A percentile compares a stretch with the other conserved stretches of the same genome.
phyloP scores from a whole-genome alignment of 2,113 vertebrate genomes.

The Toxotes jaculatrix region DNA sequence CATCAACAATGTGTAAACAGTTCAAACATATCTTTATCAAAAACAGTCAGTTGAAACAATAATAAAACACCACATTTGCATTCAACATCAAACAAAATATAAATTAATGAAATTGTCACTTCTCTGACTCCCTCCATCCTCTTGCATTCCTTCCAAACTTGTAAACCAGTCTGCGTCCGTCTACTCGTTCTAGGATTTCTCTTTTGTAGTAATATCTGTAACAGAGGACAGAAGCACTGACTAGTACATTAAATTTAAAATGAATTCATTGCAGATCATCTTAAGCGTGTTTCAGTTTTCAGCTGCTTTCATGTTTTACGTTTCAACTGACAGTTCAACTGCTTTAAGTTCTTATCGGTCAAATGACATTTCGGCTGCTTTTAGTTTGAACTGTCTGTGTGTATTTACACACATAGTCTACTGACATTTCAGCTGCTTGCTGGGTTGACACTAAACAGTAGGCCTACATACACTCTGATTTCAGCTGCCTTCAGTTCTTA shows the following conservation, averaged over 20 bases:
- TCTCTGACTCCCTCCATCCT: constrained; percentile 96
- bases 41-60: constrained; percentile 32
- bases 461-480: not conserved
- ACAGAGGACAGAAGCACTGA: constrained; percentile 5
- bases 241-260: not conserved
- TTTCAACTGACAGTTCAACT: not conserved
- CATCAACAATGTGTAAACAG: constrained; percentile 50
- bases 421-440: not conserved
- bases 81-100: constrained; percentile 43
- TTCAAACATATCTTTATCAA: constrained; percentile 45
- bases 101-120: constrained; percentile 82
- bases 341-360: not conserved
- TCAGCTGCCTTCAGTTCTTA: not conserved
- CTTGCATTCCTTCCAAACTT: constrained; percentile 97
- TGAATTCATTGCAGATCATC: not conserved
- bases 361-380: not conserved
- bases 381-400: no score
- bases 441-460: not conserved
- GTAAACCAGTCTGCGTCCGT: constrained; percentile 96
- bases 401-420: no score
- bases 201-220: constrained; percentile 99
- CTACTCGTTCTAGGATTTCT: constrained; percentile 96
- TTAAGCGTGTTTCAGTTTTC: not conserved
- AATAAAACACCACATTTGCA: constrained; percentile 49
- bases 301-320: not conserved